A percentile compares a stretch with the other conserved stretches of the same genome.
phyloP scores from a whole-genome alignment of 2,113 vertebrate species.

The Hystrix cristata region DNA sequence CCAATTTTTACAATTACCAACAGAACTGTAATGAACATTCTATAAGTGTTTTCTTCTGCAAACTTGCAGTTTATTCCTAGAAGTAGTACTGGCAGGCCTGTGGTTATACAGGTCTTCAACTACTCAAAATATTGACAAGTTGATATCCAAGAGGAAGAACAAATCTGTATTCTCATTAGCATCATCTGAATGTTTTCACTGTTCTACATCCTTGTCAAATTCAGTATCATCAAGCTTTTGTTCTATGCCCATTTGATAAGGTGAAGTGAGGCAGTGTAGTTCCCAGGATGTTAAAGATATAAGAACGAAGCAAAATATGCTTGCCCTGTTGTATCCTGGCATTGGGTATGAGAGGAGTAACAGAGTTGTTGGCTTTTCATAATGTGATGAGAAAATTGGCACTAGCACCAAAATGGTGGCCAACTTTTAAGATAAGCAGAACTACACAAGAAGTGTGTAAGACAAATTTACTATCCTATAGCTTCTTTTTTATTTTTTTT shows the following conservation, averaged over 20 bases:
- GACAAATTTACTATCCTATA: not conserved
- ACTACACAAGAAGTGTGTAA: not conserved
- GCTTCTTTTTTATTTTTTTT: not conserved
- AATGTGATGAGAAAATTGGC: not conserved
- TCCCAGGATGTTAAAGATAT: not conserved
- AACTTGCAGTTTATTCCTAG: slow-evolving; percentile 48
- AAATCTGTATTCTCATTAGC: not conserved
- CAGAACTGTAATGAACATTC: not conserved
- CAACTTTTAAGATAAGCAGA: slow-evolving; percentile 5
- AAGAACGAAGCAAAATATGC: slow-evolving; percentile 52
- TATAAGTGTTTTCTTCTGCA: not conserved
- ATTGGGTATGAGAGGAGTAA: not conserved
- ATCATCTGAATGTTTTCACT: not conserved
- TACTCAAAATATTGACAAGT: slow-evolving; percentile 41
- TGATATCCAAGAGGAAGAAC: slow-evolving; percentile 1
- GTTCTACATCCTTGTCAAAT: not conserved
- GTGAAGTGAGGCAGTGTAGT: not conserved
- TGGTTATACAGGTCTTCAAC: not conserved
- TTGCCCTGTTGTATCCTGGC: not conserved
- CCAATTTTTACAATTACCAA: slow-evolving; percentile 32
- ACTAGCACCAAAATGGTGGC: not conserved
- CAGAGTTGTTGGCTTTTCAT: not conserved
- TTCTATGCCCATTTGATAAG: slow-evolving; percentile 46
- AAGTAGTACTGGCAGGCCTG: not conserved
- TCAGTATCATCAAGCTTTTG: not conserved